Percentiles rank a stretch among this genome's conserved stretches.
Conservation (phyloP, 2,113 vertebrate species). For the Atherinomorus stipes region DNA sequence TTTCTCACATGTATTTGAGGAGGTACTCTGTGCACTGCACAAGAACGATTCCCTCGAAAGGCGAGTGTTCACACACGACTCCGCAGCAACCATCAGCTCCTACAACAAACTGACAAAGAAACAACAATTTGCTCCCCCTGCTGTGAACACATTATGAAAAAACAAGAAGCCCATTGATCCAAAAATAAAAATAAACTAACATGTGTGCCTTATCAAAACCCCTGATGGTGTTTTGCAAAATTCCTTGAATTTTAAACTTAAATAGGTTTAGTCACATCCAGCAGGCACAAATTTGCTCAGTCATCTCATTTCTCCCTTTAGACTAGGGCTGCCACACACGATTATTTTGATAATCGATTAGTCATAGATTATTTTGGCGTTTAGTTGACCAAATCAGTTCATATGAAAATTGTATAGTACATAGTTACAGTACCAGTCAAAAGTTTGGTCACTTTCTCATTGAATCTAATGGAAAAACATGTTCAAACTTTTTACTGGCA, state of each 20-base stretch:
- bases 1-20: constrained; percentile 93
- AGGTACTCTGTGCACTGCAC: constrained; percentile 94
- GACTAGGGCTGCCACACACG: too few relatives aligned
- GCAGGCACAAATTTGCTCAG: constrained; percentile 3
- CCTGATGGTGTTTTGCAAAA: constrained; percentile 24
- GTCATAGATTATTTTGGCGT: too few relatives aligned
- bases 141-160: constrained; percentile 3
- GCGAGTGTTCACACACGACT: constrained; percentile 94
- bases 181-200: not conserved
- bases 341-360: too few relatives aligned
- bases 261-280: constrained; percentile 9
- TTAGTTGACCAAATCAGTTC: too few relatives aligned
- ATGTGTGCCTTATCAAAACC: constrained; percentile 38
- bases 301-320: not conserved
- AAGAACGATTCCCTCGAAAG: constrained; percentile 96
- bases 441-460: too few relatives aligned
- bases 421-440: too few relatives aligned
- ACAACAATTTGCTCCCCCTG: not conserved
- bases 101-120: constrained; percentile 88
- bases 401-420: too few relatives aligned
- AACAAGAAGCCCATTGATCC: not conserved
- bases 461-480: too few relatives aligned
- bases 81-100: constrained; percentile 93
- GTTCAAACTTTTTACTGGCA: too few relatives aligned
- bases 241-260: constrained; percentile 1